phyloP scores from a whole-genome alignment of 2,797 vertebrate species.

The Anniella stebbinsi region DNA sequence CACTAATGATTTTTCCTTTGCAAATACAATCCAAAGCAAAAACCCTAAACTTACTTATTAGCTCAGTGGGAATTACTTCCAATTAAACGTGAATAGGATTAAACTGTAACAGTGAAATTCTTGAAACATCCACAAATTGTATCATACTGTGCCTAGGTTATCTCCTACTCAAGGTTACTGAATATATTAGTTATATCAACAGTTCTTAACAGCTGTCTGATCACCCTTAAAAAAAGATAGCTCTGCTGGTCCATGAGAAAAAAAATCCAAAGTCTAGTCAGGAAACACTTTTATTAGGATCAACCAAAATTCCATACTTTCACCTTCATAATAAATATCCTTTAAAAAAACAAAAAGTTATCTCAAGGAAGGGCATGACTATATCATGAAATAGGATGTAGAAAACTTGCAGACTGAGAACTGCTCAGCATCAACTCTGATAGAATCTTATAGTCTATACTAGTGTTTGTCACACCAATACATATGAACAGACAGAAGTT shows the following conservation, averaged over 20 bases:
- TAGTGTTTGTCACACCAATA: neutral
- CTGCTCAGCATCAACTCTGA: neutral
- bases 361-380: neutral
- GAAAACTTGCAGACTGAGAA: neutral
- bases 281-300: too few relatives aligned
- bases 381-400: neutral
- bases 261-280: too few relatives aligned
- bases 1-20: neutral
- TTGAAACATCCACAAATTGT: conserved; percentile 1
- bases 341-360: neutral
- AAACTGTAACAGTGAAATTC: neutral
- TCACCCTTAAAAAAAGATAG: neutral
- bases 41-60: neutral
- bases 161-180: neutral
- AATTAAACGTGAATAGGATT: neutral
- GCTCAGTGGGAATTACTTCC: neutral
- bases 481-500: conserved; percentile 6
- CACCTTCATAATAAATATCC: too few relatives aligned
- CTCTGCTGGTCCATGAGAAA: too few relatives aligned
- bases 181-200: neutral
- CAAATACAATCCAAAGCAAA: neutral
- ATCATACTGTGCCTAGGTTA: neutral
- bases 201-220: neutral
- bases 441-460: neutral
- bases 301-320: too few relatives aligned